phyloP scores from a whole-genome alignment of 2,113 vertebrate genomes.

The Bos indicus region DNA sequence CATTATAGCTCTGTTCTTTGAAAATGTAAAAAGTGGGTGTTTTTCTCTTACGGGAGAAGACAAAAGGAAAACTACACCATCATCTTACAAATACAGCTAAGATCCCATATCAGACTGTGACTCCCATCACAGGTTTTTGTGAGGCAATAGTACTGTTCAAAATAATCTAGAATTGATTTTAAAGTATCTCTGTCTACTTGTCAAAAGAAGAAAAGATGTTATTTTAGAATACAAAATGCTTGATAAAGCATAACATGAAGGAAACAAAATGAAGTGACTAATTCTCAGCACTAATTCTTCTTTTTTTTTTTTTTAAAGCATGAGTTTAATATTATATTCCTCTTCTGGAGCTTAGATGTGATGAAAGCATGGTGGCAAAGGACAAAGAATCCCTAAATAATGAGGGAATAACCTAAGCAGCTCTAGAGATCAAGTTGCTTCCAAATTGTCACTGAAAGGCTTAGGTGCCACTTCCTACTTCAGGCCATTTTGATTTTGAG shows the following conservation, averaged over 20 bases:
- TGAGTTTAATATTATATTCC: neutral
- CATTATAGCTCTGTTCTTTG: neutral
- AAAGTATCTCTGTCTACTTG: neutral
- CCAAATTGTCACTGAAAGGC: neutral
- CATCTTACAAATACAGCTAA: neutral
- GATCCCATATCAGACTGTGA: neutral
- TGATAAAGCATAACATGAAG: neutral
- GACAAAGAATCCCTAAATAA: neutral
- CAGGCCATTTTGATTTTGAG: neutral
- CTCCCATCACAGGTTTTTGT: neutral
- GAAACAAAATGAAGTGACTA: neutral
- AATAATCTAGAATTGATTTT: neutral
- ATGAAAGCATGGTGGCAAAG: neutral
- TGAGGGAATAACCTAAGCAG: neutral
- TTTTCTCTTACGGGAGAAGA: neutral
- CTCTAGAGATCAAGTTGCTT: neutral
- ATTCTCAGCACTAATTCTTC: neutral
- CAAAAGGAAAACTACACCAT: neutral
- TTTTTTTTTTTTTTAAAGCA: neutral
- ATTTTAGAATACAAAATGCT: neutral
- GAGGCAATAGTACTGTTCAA: neutral
- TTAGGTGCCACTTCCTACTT: neutral
- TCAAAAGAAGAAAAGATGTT: neutral
- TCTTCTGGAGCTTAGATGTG: neutral
- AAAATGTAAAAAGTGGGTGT: neutral